Conservation (phyloP, 2,888 invertebrate genomes). For the Drosophila phalerata region DNA sequence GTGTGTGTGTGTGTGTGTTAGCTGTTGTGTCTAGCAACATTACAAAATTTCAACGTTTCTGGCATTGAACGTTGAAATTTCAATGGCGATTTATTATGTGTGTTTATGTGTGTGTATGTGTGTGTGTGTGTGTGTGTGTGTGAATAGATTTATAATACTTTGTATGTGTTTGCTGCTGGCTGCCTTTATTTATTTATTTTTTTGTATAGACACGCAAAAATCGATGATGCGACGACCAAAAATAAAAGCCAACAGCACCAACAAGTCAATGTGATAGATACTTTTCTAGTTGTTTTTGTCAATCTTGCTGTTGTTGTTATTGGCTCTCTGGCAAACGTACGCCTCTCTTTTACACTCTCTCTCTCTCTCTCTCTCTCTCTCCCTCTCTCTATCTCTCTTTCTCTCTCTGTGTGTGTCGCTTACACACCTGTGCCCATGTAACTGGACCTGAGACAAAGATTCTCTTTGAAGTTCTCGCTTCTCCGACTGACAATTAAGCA, state of each 20-base stretch:
- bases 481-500: slow-evolving; percentile 35
- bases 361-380: neutral
- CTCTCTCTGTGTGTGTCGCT: neutral
- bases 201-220: slow-evolving; percentile 59
- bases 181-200: slow-evolving; percentile 13
- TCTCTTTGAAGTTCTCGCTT: slow-evolving; percentile 32
- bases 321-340: neutral
- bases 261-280: slow-evolving; percentile 56
- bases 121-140: neutral
- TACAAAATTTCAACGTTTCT: slow-evolving; percentile 30
- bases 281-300: slow-evolving; percentile 19
- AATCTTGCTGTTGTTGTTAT: neutral
- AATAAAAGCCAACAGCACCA: slow-evolving; percentile 69
- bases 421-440: slow-evolving; percentile 30
- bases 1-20: slow-evolving; percentile 22
- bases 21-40: slow-evolving; percentile 26
- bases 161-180: slow-evolving; percentile 24
- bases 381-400: neutral
- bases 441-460: slow-evolving; percentile 30
- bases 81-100: slow-evolving; percentile 71
- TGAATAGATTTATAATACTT: slow-evolving; percentile 5
- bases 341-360: neutral
- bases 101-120: slow-evolving; percentile 46
- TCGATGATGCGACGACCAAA: slow-evolving; percentile 76
- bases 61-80: slow-evolving; percentile 54